Evolutionary conservation across 2,113 vertebrate genomes (phyloP).

Genomic region (Periophthalmus modestus): DNA sequence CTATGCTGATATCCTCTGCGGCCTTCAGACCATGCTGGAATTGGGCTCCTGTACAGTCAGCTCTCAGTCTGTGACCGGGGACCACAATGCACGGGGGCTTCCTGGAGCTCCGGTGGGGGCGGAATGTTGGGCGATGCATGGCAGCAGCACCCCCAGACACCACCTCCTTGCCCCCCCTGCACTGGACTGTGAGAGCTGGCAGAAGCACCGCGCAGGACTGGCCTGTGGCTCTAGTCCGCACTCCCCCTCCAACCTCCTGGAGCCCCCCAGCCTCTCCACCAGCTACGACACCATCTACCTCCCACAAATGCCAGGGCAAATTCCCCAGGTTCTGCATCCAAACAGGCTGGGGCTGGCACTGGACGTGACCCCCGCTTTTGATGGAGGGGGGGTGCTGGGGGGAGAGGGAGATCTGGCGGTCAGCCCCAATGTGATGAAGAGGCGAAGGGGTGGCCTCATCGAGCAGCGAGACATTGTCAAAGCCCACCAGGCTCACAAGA

Average conservation of each 20-base stretch:
- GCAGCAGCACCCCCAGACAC: conserved; percentile 53
- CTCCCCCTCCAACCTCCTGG: conserved; percentile 72
- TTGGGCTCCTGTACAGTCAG: conserved; percentile 81
- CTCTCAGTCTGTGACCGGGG: conserved; percentile 76
- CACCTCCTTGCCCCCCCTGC: conserved; percentile 75
- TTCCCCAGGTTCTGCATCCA: conserved; percentile 46
- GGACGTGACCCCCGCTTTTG: conserved; percentile 69
- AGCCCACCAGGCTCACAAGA: conserved; percentile 95
- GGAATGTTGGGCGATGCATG: conserved; percentile 41
- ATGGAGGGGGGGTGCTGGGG: conserved; percentile 53
- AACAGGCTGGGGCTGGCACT: conserved; percentile 64
- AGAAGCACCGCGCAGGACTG: conserved; percentile 78
- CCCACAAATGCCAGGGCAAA: conserved; percentile 52
- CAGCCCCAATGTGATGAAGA: conserved; percentile 90
- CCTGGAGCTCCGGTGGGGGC: conserved; percentile 18
- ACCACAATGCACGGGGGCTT: conserved; percentile 65
- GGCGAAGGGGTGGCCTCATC: conserved; percentile 90
- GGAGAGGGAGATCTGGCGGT: conserved; percentile 77
- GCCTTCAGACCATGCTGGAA: conserved; percentile 83
- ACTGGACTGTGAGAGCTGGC: conserved; percentile 84
- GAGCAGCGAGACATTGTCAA: conserved; percentile 96
- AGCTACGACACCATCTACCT: conserved; percentile 82
- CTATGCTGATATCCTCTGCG: conserved; percentile 80
- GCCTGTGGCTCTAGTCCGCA: conserved; percentile 69
- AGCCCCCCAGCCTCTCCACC: conserved; percentile 75